A percentile compares a stretch with the other conserved stretches of the same genome.
phyloP scores from a whole-genome alignment of 2,888 invertebrate genomes.

The Aphrophora alni region DNA sequence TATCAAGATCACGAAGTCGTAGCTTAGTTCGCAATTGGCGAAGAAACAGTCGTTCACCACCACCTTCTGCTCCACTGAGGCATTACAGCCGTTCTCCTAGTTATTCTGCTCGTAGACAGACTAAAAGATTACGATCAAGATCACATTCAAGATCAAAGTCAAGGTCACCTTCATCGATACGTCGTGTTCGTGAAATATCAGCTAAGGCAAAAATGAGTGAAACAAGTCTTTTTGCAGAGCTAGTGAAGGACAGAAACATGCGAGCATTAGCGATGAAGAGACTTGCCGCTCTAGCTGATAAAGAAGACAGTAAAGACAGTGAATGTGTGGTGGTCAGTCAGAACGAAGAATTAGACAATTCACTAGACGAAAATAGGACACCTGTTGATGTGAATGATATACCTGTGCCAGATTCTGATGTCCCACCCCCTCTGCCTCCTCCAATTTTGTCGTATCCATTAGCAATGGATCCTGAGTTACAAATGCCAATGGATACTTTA shows the following conservation, averaged over 20 bases:
- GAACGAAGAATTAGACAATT: constrained; percentile 26
- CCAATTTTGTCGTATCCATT: constrained; percentile 19
- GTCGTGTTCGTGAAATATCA: constrained; percentile 45
- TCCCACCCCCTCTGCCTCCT: constrained; percentile 11
- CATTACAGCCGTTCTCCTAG: constrained; percentile 39
- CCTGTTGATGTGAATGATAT: constrained; percentile 35
- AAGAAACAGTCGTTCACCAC: constrained; percentile 36
- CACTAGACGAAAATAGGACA: constrained; percentile 27
- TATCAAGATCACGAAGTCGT: constrained; percentile 41
- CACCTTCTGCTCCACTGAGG: constrained; percentile 10
- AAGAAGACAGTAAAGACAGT: constrained; percentile 63
- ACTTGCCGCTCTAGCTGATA: constrained; percentile 71
- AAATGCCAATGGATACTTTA: constrained; percentile 20
- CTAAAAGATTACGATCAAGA: constrained; percentile 15
- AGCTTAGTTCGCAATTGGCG: constrained; percentile 39
- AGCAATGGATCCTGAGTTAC: constrained; percentile 33
- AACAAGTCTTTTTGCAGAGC: constrained; percentile 87
- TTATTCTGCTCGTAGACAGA: constrained; percentile 16
- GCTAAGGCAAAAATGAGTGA: constrained; percentile 80
- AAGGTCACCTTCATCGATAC: constrained; percentile 40
- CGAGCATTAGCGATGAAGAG: constrained; percentile 72
- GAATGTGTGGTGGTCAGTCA: constrained; percentile 54
- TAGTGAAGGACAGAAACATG: constrained; percentile 85
- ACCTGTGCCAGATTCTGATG: constrained; percentile 29
- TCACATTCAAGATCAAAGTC: constrained; percentile 34